Percentiles rank a stretch among this genome's conserved stretches.
Evolutionary conservation across 2,888 invertebrate genomes (phyloP).

Genomic region (Imbricaverruca yamaguchii): DNA sequence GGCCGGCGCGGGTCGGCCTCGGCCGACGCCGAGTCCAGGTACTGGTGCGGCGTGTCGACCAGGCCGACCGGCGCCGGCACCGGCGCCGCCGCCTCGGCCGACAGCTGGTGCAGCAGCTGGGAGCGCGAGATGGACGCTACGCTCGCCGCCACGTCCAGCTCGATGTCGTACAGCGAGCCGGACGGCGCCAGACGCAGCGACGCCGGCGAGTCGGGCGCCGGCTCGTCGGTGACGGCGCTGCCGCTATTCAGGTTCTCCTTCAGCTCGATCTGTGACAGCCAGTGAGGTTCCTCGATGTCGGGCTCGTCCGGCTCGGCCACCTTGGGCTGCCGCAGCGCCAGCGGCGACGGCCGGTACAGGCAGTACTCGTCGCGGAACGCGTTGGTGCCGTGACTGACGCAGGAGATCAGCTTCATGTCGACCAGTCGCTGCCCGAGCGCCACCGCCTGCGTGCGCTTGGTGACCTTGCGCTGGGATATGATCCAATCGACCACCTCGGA

Average conservation of each 20-base stretch:
- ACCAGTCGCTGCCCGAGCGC: constrained; percentile 63
- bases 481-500: constrained; percentile 77
- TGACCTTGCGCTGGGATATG: constrained; percentile 56
- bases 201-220: background rate
- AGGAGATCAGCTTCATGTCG: constrained; percentile 58
- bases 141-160: constrained; percentile 56
- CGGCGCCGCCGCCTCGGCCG: background rate
- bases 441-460: constrained; percentile 54
- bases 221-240: background rate
- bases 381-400: constrained; percentile 36
- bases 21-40: background rate
- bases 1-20: background rate
- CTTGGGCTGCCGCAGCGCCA: background rate
- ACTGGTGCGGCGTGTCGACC: background rate
- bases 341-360: constrained; percentile 39
- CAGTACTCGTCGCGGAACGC: constrained; percentile 41
- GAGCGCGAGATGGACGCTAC: constrained; percentile 44
- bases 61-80: background rate
- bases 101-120: constrained; percentile 14
- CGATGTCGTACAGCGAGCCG: constrained; percentile 53
- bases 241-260: background rate
- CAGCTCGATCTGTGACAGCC: constrained; percentile 21
- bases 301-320: background rate
- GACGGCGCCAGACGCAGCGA: constrained; percentile 43
- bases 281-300: constrained; percentile 13